Evolutionary conservation across 2,113 vertebrate species (phyloP), one percentile per base, ranked within the genome.

Genomic region (Cynocephalus volans): DNA sequence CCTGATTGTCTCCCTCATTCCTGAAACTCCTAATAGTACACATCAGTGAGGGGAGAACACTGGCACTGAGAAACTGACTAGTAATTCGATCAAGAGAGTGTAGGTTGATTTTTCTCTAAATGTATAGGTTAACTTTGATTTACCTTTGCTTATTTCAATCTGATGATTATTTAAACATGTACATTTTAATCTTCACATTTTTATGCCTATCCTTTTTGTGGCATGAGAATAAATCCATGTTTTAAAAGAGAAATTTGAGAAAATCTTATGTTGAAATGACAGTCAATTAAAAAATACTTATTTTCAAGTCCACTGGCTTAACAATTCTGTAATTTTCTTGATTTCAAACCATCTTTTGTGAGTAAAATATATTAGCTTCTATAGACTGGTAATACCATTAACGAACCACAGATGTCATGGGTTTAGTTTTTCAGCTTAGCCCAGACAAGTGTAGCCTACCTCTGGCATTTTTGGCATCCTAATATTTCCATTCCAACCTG

Each of bases 111-210:
- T 91, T 91, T 67, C 58, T 77, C 81, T 73, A 80, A 93, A 73
- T 73, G 81, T 86, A 6, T 93, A 80, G 65, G 54, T 90, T 93
- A 58, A 81, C 36, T 90, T 93, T 94, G 67, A 91, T 91, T 96
- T 87, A 54, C 88, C 41, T 69, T 94, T 91, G 75, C 36, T 82
- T 91, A 87, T 91, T 52, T 94, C 50, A 67, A 69, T 58, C 41
- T 91, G 88, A 5, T 91, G 88, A 81, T 90, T 75, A 93, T 65
- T 96, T 86, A 90, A 86, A 86, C 67, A 52, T 60, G 33, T 58
- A 87, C 24, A 87, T 90, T 94, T 91, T 87, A 93, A 87, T 94
- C 45, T 85, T 87, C 41, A 87, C 33, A 81, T 94, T 65, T 80
- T 87, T 21, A 81, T 45, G 31, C 48, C 41, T 15, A 60, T 72